Evolutionary conservation across 1,140 invertebrate genomes (phyloP).

Genomic region (Scaptomyza graminum): DNA sequence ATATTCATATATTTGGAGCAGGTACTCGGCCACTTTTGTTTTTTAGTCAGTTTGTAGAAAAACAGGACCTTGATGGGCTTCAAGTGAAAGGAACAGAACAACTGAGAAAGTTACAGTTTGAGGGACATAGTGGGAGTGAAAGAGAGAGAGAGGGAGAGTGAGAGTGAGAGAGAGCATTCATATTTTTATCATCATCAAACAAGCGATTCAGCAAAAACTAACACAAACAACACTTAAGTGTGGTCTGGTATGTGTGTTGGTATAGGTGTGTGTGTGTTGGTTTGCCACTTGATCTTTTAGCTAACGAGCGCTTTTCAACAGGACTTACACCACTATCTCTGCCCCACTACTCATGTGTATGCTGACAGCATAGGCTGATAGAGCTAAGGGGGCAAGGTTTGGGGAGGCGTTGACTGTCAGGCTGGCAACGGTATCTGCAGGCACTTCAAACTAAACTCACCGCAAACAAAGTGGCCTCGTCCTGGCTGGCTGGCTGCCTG

Average conservation of each 20-base stretch:
- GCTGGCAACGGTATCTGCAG: slow-evolving; percentile 71
- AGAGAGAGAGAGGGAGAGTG: background rate
- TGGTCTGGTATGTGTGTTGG: slow-evolving; percentile 56
- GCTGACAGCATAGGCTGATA: slow-evolving; percentile 5
- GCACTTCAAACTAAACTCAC: slow-evolving; percentile 82
- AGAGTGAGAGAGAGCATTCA: background rate
- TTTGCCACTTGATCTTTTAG: slow-evolving; percentile 77
- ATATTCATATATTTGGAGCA: slow-evolving; percentile 1
- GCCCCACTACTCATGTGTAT: slow-evolving; percentile 32
- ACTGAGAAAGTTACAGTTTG: slow-evolving; percentile 38
- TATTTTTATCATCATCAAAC: slow-evolving; percentile 66
- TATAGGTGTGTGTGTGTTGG: slow-evolving; percentile 30
- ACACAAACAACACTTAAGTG: slow-evolving; percentile 79
- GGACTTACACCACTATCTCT: slow-evolving; percentile 34
- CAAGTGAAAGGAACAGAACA: slow-evolving; percentile 9
- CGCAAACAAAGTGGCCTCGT: slow-evolving; percentile 81
- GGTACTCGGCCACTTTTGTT: slow-evolving; percentile 1
- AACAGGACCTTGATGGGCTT: background rate
- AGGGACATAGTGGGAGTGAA: background rate
- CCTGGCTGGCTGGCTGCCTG: slow-evolving; percentile 35
- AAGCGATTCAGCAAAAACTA: slow-evolving; percentile 76
- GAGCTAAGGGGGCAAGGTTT: background rate
- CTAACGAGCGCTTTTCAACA: slow-evolving; percentile 80
- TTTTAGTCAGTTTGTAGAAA: background rate
- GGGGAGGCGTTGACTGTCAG: slow-evolving; percentile 32